Evolutionary conservation across 2,888 invertebrate species (phyloP), one percentile per base, ranked within the genome.

Genomic region (Sinohyriopsis cumingii): DNA sequence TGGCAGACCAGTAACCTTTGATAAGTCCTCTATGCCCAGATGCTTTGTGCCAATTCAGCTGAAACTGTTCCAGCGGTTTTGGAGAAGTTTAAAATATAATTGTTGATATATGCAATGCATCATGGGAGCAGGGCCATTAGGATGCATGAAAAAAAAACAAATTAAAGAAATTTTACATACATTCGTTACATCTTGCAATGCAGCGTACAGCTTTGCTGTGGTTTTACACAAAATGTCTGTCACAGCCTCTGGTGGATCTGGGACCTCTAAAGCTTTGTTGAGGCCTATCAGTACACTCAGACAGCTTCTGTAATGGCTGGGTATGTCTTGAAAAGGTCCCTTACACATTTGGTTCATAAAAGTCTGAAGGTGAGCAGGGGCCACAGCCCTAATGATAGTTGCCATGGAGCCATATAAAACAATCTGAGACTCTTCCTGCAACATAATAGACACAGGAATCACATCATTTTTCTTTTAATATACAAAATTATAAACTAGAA

Each of bases 171-270:
- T 22, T 25, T 25, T 54, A 45, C 65, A 61, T 65, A 76, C 85
- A 74, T 83, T 72, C 33, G 65, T 71, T 53, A 73, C 75, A 18
- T 66, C 20, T 12, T 77, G 65, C 55, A 82, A n/a, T 24, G 66
- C 53, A n/a, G 64, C 64, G 68, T 80, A 86, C 22, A 84, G 53
- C 57, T 72, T 63, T 19, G 76, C 78, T 24, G 81, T 68, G 15
- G 80, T 66, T 45, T 80, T 69, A 65, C 80, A 79, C 60, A 88
- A 70, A 54, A 85, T 57, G 19, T 71, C 59, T 6, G 82, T 78
- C 9, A 86, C 83, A 28, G 84, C 75, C 67, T 84, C 82, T 7
- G 88, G 87, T 9, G 86, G 88, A 69, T 87, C 86, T 12, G 72
- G 69, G 3, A 87, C 80, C 56, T 69, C 64, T 62, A 88, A 77